These are phyloP conservation scores for Glareola pratincola DNA, from an alignment of 2,113 vertebrate species.

Conservation along the genomic window DNA sequence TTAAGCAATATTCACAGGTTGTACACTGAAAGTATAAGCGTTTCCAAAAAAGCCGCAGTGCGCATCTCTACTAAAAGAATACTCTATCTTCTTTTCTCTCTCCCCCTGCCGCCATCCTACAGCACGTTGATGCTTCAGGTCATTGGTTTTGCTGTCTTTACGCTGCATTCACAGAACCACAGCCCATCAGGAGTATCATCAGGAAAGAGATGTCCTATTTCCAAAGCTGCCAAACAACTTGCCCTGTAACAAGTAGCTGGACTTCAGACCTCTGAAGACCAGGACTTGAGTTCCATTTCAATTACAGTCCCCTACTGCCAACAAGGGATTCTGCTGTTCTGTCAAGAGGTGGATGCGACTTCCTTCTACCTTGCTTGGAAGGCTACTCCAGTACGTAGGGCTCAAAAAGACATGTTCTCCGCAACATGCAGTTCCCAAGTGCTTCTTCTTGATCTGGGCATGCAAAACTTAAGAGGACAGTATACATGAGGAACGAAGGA, in stretches of 20 bases:
- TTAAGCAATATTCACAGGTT: neutral
- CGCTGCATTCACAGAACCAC: neutral
- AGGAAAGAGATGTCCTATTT: neutral
- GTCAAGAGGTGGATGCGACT: neutral
- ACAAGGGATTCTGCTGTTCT: neutral
- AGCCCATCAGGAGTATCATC: neutral
- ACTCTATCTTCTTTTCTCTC: neutral
- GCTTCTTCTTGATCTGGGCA: neutral
- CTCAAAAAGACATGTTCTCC: neutral
- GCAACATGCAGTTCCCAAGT: neutral
- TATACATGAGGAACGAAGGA: accelerated
- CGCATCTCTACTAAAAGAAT: neutral
- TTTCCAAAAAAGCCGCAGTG: neutral
- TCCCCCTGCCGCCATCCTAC: neutral
- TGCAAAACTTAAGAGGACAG: neutral
- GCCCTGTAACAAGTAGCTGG: neutral
- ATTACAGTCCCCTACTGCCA: neutral
- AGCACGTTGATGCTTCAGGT: neutral
- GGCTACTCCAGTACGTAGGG: neutral
- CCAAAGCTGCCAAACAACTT: neutral
- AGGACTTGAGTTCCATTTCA: neutral
- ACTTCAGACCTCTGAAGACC: neutral
- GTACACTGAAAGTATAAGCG: neutral
- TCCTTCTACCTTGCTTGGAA: neutral
- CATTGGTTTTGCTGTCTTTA: neutral